Percentiles rank a stretch among this genome's conserved stretches.
These are phyloP conservation scores for Drosophila neocordata DNA, from an alignment of 1,140 invertebrate species.

Conservation along the genomic window DNA sequence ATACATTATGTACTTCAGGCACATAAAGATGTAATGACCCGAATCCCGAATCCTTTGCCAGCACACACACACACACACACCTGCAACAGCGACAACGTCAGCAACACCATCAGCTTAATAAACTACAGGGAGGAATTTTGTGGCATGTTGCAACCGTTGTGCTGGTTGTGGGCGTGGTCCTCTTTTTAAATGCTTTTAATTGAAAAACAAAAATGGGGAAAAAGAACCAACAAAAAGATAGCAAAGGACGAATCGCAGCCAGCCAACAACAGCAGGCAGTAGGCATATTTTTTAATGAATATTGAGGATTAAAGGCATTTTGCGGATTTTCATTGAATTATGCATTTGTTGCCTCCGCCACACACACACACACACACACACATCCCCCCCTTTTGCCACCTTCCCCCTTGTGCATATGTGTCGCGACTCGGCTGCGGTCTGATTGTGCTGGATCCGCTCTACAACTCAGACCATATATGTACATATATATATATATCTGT, in stretches of 20 bases:
- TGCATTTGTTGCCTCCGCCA: slow-evolving; percentile 66
- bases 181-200: slow-evolving; percentile 71
- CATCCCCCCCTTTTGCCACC: slow-evolving; percentile 5
- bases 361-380: neutral
- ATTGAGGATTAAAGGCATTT: slow-evolving; percentile 83
- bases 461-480: slow-evolving; percentile 51
- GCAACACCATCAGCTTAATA: slow-evolving; percentile 58
- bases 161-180: slow-evolving; percentile 26
- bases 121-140: slow-evolving; percentile 48
- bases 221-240: neutral
- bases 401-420: neutral
- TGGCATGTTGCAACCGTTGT: neutral
- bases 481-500: too few relatives aligned
- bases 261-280: slow-evolving; percentile 16
- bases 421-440: slow-evolving; percentile 40
- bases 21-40: slow-evolving; percentile 77
- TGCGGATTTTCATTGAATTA: slow-evolving; percentile 83
- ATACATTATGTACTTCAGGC: slow-evolving; percentile 71
- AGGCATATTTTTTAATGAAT: slow-evolving; percentile 81
- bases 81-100: slow-evolving; percentile 4
- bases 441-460: slow-evolving; percentile 7
- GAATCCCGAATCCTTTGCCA: neutral
- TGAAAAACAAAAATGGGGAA: slow-evolving; percentile 41
- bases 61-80: too few relatives aligned
- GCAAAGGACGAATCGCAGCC: slow-evolving; percentile 17